Evolutionary conservation across 2,888 invertebrate species (phyloP).

Genomic region (Mythimna pallens): DNA sequence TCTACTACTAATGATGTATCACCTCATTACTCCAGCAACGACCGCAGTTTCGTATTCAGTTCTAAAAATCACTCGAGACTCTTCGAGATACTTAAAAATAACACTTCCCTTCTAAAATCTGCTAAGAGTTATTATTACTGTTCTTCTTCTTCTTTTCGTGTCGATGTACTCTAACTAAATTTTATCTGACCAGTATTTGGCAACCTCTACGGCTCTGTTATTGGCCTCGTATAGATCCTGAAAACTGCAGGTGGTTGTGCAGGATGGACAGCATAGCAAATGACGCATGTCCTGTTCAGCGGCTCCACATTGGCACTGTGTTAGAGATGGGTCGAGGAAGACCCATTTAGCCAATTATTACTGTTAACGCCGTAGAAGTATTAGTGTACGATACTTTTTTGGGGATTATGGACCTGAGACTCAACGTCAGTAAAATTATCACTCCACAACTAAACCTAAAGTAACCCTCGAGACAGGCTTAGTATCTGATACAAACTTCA

Average conservation of each 20-base stretch:
- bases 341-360: not conserved
- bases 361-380: conserved; percentile 1
- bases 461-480: not conserved
- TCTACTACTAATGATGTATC: conserved; percentile 14
- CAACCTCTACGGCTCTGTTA: too few species aligned
- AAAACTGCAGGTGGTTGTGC: too few species aligned
- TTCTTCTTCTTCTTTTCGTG: too few species aligned
- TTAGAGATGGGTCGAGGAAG: too few species aligned
- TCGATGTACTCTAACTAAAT: too few species aligned
- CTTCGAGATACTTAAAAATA: not conserved
- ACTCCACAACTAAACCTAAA: not conserved
- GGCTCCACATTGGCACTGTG: too few species aligned
- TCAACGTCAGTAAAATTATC: not conserved
- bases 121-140: conserved; percentile 7
- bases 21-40: conserved; percentile 18
- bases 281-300: too few species aligned
- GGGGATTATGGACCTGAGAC: not conserved
- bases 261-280: too few species aligned
- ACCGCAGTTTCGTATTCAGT: conserved; percentile 1
- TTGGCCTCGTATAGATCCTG: too few species aligned
- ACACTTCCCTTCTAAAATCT: not conserved
- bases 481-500: conserved; percentile 22
- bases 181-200: too few species aligned
- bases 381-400: conserved; percentile 30
- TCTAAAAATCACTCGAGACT: not conserved